These are phyloP conservation scores for Exephanes ischioxanthus DNA, from an alignment of 2,888 invertebrate genomes.

Conservation along the genomic window DNA sequence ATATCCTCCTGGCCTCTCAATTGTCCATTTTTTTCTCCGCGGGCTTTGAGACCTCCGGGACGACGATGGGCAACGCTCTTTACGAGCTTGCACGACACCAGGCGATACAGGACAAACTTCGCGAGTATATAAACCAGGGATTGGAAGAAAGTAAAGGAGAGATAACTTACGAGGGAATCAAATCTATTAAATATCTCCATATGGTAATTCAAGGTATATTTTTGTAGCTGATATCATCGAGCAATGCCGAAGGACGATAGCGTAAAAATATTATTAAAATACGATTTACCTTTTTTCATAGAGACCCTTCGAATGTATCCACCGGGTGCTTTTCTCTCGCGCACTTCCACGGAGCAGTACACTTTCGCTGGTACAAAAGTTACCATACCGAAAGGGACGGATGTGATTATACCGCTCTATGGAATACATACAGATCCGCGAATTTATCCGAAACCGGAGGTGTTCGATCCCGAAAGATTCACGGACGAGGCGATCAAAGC, in stretches of 20 bases:
- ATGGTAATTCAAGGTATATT: background rate
- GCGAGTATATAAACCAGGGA: conserved; percentile 80
- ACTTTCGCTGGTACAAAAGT: too few relatives aligned
- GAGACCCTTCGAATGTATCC: too few relatives aligned
- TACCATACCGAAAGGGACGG: too few relatives aligned
- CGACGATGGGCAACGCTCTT: conserved; percentile 79
- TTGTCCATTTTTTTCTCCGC: conserved; percentile 73
- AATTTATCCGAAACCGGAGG: conserved; percentile 74
- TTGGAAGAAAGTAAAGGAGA: conserved; percentile 68
- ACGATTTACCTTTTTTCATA: too few relatives aligned
- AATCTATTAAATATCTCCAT: background rate
- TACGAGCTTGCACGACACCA: conserved; percentile 83
- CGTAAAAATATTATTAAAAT: too few relatives aligned
- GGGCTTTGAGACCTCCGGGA: conserved; percentile 81
- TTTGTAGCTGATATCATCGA: background rate
- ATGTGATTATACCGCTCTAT: conserved; percentile 58
- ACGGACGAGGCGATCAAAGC: conserved; percentile 67
- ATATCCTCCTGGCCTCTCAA: background rate
- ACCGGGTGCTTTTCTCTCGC: too few relatives aligned
- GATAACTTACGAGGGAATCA: too few relatives aligned
- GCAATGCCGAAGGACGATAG: too few relatives aligned
- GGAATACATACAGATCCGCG: conserved; percentile 66
- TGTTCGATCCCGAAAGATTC: conserved; percentile 79
- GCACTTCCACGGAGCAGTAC: too few relatives aligned
- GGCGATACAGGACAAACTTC: conserved; percentile 82